phyloP scores from a whole-genome alignment of 2,888 invertebrate species.

The Thelaira solivaga region DNA sequence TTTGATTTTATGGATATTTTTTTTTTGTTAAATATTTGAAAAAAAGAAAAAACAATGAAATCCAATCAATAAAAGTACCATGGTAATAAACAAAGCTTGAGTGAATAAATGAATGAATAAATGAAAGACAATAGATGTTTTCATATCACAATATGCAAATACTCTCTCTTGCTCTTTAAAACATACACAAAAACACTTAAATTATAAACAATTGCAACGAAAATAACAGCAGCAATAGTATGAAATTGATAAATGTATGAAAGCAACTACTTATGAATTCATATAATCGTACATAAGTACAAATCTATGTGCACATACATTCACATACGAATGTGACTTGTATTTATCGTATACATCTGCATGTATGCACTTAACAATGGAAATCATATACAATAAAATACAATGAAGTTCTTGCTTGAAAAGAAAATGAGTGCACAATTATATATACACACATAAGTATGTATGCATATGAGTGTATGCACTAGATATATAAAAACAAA shows the following conservation, averaged over 20 bases:
- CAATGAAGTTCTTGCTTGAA: conserved; percentile 7
- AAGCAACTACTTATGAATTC: neutral
- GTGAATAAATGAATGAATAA: conserved; percentile 4
- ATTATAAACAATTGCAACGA: neutral
- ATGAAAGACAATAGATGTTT: neutral
- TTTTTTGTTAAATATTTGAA: too few relatives aligned
- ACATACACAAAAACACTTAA: neutral
- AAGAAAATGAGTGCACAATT: neutral
- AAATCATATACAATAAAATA: neutral
- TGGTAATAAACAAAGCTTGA: conserved; percentile 21
- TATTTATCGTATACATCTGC: too few relatives aligned
- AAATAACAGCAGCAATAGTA: conserved; percentile 3
- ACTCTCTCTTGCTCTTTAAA: neutral
- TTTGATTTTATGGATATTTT: too few relatives aligned
- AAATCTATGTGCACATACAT: neutral
- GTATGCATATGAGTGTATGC: neutral
- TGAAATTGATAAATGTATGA: conserved; percentile 8
- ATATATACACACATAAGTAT: neutral
- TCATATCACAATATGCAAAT: conserved; percentile 4
- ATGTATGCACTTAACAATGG: neutral
- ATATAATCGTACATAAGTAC: neutral
- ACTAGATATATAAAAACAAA: too few relatives aligned
- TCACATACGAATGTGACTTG: too few relatives aligned
- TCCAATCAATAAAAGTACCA: conserved; percentile 25
- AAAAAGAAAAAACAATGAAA: conserved; percentile 1